Evolutionary conservation across 1,140 invertebrate genomes (phyloP).

Genomic region (Drosophila ogumai): DNA sequence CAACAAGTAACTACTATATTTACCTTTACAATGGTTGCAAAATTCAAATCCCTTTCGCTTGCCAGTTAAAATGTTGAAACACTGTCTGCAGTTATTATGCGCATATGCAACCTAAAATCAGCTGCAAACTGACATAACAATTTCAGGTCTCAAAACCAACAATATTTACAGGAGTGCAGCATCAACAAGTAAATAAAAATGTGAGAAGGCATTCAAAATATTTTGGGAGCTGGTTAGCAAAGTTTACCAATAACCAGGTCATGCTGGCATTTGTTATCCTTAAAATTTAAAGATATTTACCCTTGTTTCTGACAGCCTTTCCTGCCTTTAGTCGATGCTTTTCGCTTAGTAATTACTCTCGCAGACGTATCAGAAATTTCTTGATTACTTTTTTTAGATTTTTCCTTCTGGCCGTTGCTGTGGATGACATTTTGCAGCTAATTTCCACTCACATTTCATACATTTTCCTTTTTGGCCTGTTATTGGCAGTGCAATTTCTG

Average conservation of each 20-base stretch:
- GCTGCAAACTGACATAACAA: conserved; percentile 7
- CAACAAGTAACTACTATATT: conserved; percentile 1
- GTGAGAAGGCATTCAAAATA: no score
- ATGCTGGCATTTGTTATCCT: not conserved
- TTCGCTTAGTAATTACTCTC: conserved; percentile 28
- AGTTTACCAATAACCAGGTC: not conserved
- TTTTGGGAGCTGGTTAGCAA: not conserved
- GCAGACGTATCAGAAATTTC: conserved; percentile 7
- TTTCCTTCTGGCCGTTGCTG: conserved; percentile 23
- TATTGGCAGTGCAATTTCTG: conserved; percentile 58
- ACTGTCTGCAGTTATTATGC: not conserved
- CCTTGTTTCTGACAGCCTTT: conserved; percentile 2
- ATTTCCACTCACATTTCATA: conserved; percentile 54
- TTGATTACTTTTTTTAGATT: conserved; percentile 20
- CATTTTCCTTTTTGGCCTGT: conserved; percentile 35
- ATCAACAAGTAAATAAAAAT: conserved; percentile 7
- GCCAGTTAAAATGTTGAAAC: not conserved
- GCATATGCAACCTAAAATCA: conserved; percentile 1
- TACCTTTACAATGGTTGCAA: not conserved
- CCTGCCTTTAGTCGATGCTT: not conserved
- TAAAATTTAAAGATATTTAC: conserved; percentile 4
- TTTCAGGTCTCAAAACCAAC: not conserved
- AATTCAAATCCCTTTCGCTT: conserved; percentile 1
- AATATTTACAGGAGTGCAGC: conserved; percentile 7
- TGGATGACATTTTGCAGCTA: conserved; percentile 57